phyloP scores from a whole-genome alignment of 2,888 invertebrate genomes.

The Leistus spinibarbis region DNA sequence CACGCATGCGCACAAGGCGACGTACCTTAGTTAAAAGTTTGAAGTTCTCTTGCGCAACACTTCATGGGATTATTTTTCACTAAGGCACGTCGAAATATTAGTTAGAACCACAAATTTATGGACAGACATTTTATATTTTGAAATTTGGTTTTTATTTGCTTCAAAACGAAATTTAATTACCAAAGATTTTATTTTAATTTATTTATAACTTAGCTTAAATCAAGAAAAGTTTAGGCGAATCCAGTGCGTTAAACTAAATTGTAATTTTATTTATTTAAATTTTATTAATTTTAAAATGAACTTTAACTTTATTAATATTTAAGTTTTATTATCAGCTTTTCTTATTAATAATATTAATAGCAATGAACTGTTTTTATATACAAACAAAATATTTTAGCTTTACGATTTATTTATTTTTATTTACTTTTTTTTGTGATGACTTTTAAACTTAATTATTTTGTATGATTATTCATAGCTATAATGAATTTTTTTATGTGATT shows the following conservation, averaged over 20 bases:
- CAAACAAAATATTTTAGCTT: not conserved
- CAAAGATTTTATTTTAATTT: conserved; percentile 10
- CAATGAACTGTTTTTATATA: not conserved
- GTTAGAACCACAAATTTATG: too few species aligned
- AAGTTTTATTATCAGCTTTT: not conserved
- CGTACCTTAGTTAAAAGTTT: not conserved
- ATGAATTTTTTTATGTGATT: not conserved
- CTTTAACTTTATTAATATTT: not conserved
- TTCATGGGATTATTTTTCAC: not conserved
- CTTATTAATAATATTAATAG: not conserved
- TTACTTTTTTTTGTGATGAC: not conserved
- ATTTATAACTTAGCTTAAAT: not conserved
- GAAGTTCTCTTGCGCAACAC: not conserved
- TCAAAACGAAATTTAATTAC: not conserved
- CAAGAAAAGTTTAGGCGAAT: not conserved
- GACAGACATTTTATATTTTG: not conserved
- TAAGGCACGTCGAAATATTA: not conserved
- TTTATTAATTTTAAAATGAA: not conserved
- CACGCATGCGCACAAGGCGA: too few species aligned
- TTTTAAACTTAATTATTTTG: too few species aligned
- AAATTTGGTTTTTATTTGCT: not conserved
- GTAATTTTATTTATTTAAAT: not conserved
- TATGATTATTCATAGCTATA: too few species aligned
- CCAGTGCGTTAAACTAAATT: too few species aligned
- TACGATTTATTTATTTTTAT: not conserved